Conservation (phyloP, 2,797 vertebrate species). For the Dryobates pubescens region DNA sequence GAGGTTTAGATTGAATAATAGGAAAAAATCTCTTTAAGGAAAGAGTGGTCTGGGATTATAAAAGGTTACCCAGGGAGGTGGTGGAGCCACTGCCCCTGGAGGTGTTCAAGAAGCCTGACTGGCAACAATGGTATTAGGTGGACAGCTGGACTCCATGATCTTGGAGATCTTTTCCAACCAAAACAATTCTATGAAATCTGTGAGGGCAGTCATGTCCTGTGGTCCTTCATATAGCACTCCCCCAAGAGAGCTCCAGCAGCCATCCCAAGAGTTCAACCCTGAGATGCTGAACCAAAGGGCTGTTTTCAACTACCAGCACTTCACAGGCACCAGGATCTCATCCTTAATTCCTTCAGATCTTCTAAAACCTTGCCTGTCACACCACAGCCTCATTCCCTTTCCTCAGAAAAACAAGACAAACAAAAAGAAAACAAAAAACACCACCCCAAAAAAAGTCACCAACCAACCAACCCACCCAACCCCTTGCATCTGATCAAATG, state of each 20-base stretch:
- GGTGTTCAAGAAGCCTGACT: no score
- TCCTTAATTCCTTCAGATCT: not conserved
- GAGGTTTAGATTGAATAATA: no score
- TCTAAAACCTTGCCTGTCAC: not conserved
- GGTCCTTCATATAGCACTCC: not conserved
- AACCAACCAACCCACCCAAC: not conserved
- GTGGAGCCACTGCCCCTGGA: no score
- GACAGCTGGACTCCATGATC: no score
- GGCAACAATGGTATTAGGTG: no score
- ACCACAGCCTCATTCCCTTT: not conserved
- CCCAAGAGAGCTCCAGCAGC: slow-evolving; percentile 1
- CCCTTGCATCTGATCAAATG: not conserved
- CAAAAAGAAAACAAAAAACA: no score
- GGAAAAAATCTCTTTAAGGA: no score
- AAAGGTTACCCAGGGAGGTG: no score
- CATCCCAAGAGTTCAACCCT: not conserved
- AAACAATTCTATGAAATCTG: not conserved
- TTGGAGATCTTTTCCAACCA: no score
- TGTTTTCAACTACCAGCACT: not conserved
- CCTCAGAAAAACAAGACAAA: not conserved
- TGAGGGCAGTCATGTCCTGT: not conserved
- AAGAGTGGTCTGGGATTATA: no score
- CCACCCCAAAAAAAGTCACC: no score
- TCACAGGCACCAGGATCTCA: not conserved
- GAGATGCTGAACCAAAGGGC: not conserved